phyloP scores from a whole-genome alignment of 2,797 vertebrate genomes.

The Atherinosoma microstoma region DNA sequence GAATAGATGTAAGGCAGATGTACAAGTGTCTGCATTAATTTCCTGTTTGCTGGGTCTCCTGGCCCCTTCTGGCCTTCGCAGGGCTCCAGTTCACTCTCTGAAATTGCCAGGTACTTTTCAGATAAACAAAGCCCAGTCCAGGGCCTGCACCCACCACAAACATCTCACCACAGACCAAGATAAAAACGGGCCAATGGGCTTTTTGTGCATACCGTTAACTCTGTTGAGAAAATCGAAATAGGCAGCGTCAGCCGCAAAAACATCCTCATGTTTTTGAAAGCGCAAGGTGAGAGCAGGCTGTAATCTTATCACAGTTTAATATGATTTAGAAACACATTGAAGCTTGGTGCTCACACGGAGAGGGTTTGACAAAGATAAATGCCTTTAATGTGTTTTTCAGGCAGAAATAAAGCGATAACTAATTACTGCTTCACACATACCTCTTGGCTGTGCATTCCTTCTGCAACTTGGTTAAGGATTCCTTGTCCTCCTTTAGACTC shows the following conservation, averaged over 20 bases:
- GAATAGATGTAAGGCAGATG: constrained; percentile 63
- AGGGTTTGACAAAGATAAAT: constrained; percentile 38
- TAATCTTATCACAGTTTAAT: constrained; percentile 40
- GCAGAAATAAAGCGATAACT: constrained; percentile 47
- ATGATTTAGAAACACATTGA: constrained; percentile 27
- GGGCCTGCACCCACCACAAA: constrained; percentile 34
- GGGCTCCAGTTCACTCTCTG: constrained; percentile 46
- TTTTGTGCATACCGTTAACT: constrained; percentile 58
- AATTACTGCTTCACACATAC: constrained; percentile 80
- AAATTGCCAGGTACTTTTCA: constrained; percentile 68
- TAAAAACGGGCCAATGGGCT: constrained; percentile 56
- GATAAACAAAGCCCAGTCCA: constrained; percentile 62
- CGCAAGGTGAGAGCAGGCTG: constrained; percentile 33
- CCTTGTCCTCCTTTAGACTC: constrained; percentile 88
- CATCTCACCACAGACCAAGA: constrained; percentile 53
- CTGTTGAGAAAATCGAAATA: constrained; percentile 52
- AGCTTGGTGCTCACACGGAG: constrained; percentile 15
- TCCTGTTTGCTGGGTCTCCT: constrained; percentile 60
- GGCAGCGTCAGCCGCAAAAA: constrained; percentile 33
- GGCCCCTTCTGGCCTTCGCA: constrained; percentile 43
- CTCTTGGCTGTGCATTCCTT: constrained; percentile 96
- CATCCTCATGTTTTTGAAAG: constrained; percentile 50
- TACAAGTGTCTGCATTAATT: constrained; percentile 63
- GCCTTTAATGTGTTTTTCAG: constrained; percentile 14
- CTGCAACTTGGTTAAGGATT: constrained; percentile 88